A percentile compares a stretch with the other conserved stretches of the same genome.
Conservation (phyloP, 2,888 invertebrate genomes). For the Diarsia rubi region DNA sequence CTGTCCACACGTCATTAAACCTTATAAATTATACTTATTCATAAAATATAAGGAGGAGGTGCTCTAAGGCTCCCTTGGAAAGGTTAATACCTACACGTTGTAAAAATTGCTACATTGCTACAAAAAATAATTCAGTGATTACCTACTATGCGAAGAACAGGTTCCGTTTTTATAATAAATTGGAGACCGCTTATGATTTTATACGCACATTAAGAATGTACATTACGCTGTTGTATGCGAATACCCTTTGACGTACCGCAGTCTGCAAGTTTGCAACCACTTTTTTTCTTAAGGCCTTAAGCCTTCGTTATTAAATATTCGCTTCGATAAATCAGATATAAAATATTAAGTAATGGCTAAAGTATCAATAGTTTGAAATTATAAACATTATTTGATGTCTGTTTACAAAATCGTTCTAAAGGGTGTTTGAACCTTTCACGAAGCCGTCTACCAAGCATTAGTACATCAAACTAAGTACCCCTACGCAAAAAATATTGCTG, state of each 20-base stretch:
- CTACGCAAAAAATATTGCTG: too few species aligned
- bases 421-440: too few species aligned
- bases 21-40: neutral
- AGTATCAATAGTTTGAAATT: neutral
- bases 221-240: neutral
- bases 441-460: too few species aligned
- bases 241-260: slow-evolving; percentile 22
- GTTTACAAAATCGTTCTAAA: neutral
- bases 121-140: slow-evolving; percentile 38
- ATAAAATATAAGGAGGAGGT: slow-evolving; percentile 1
- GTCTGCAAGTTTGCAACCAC: neutral
- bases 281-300: neutral
- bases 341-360: neutral
- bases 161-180: slow-evolving; percentile 32
- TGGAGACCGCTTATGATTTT: slow-evolving; percentile 24
- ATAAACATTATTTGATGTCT: neutral
- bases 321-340: neutral
- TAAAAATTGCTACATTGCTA: slow-evolving; percentile 22
- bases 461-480: too few species aligned
- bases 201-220: slow-evolving; percentile 25
- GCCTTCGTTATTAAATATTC: slow-evolving; percentile 14
- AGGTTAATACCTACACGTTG: slow-evolving; percentile 21
- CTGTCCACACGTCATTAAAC: slow-evolving; percentile 2
- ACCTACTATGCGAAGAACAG: slow-evolving; percentile 38
- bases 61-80: slow-evolving; percentile 12